phyloP scores from a whole-genome alignment of 2,113 vertebrate species.

The Rhinopomastus cyanomelas region DNA sequence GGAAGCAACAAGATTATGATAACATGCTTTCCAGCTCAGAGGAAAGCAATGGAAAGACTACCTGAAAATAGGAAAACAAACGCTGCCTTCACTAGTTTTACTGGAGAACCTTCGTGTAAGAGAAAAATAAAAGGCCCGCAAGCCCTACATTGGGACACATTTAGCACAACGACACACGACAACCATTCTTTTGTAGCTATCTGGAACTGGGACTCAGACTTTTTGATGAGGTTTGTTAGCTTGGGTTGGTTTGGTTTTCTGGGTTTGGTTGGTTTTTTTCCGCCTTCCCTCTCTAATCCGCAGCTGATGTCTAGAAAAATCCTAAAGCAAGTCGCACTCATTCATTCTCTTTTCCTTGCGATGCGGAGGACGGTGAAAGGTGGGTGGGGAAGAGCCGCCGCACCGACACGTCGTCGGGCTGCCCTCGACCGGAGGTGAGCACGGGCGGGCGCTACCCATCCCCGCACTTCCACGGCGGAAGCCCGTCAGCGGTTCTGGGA shows the following conservation, averaged over 20 bases:
- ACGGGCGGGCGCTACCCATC: background rate
- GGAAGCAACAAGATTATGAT: background rate
- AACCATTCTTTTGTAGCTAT: background rate
- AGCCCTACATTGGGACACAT: background rate
- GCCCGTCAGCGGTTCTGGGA: background rate
- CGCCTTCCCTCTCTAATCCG: too few species aligned
- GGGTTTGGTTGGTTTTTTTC: background rate
- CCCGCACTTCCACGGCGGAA: background rate
- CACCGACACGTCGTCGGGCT: background rate
- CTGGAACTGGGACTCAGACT: background rate
- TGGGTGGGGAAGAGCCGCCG: background rate
- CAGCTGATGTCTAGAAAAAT: background rate
- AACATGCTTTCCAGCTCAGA: conserved; percentile 8
- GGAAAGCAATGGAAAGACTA: conserved; percentile 5
- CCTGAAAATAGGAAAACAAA: conserved; percentile 34
- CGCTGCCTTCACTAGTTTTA: background rate
- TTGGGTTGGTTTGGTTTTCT: background rate
- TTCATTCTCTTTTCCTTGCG: background rate
- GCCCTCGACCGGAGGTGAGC: background rate
- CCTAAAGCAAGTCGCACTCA: background rate
- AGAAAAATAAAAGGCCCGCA: background rate
- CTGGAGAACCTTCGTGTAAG: background rate
- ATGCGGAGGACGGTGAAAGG: accelerated
- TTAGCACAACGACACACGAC: background rate
- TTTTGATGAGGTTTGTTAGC: background rate